These are phyloP conservation scores for Lithophane semibrunnea DNA, from an alignment of 2,888 invertebrate species.

Conservation along the genomic window DNA sequence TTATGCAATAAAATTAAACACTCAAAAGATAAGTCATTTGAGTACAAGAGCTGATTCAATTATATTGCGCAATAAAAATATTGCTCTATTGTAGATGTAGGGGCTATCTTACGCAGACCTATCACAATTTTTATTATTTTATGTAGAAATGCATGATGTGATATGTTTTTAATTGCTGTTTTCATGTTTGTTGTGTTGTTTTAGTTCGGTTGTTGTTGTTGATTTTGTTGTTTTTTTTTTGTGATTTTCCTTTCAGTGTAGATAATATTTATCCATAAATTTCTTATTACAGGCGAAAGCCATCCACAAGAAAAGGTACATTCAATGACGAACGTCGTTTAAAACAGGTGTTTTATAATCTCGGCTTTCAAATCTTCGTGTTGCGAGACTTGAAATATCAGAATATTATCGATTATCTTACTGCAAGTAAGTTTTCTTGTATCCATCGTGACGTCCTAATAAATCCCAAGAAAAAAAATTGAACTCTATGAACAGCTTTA, in stretches of 20 bases:
- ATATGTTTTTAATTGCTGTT: not conserved
- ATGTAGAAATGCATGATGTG: not conserved
- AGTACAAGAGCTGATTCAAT: not conserved
- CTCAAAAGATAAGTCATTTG: not conserved
- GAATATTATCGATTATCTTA: slow-evolving; percentile 9
- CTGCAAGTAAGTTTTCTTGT: slow-evolving; percentile 25
- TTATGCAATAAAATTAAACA: not conserved
- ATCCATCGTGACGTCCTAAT: not conserved
- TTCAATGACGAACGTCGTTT: slow-evolving; percentile 11
- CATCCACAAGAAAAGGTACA: slow-evolving; percentile 15
- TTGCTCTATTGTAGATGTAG: not conserved
- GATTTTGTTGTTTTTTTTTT: not conserved
- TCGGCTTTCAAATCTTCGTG: slow-evolving; percentile 23
- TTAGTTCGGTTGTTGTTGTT: not conserved
- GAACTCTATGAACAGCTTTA: not conserved
- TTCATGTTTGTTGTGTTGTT: not conserved
- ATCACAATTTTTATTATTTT: not conserved
- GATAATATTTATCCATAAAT: not conserved
- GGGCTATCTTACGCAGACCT: not conserved
- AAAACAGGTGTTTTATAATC: slow-evolving; percentile 1
- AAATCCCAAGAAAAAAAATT: not conserved
- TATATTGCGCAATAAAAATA: not conserved
- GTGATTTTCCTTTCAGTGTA: not conserved
- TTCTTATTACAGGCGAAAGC: slow-evolving; percentile 1
- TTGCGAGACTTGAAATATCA: not conserved